Base-by-base conservation (phyloP, 2,113 vertebrate genomes). In the Recurvirostra avosetta region DNA sequence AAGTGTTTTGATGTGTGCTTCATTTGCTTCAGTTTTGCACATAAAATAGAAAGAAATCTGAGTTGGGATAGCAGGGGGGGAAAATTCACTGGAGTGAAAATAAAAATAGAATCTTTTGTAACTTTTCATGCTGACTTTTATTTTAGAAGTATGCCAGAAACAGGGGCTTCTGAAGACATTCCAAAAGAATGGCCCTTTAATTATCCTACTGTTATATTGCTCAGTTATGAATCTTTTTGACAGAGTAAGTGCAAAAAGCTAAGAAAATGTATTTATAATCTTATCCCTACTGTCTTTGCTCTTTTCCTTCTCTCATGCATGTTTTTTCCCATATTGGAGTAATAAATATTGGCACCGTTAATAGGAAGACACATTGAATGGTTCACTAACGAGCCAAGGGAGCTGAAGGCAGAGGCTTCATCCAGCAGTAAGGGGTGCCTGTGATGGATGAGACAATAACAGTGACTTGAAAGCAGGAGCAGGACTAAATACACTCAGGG, bases 41-140 rank as follows among this genome's bases (percentile, higher is more conserved):
- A 92, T 61, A 82, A 95, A 93, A 38, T 67, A 87, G 55, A 88
- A 94, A 86, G 75, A 74, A 95, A 94, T 94, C 47, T 40, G 65
- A 93, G 77, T 87, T 36, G 52, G 87, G 66, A 76, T 92, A 85
- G 91, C 40, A 40, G 83, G 91, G 86, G 86, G 66, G 45, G 12
- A 20, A 32, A 58, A 84, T 68, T 91, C n/a, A 73, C 49, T 97
- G 73, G 70, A 62, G 80, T 87, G 65, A 96, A 96, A 95, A 92
- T 75, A 97, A 96, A 97, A 95, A 94, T 97, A 96, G 92, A 94
- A 68, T 89, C 38, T 96, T 96, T 95, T 94, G 70, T 78, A 92
- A 89, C 49, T 87, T 91, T 86, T 87, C 91, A 90, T 55, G 76
- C 77, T 94, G 91, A 78, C 76, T 96, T 95, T 92, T 89, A 75